Evolutionary conservation across 1,140 invertebrate species (phyloP).

Genomic region (Drosophila pectinifera): DNA sequence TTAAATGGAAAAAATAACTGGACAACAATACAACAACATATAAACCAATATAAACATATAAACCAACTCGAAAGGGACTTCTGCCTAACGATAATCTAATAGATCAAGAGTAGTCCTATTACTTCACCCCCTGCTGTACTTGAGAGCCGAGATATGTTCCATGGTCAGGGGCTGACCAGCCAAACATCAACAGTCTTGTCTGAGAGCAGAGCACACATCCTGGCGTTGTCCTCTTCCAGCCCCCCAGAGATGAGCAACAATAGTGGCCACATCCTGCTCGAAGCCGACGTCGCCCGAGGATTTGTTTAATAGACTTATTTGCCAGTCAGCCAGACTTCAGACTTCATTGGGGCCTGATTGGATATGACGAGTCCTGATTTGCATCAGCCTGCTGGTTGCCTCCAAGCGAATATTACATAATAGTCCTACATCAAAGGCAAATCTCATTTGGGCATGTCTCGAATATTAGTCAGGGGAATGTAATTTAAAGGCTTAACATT

Average conservation of each 20-base stretch:
- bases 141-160: neutral
- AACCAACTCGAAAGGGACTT: neutral
- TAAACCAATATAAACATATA: too few species aligned
- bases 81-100: neutral
- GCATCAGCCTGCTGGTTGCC: slow-evolving; percentile 16
- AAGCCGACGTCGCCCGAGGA: slow-evolving; percentile 15
- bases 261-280: slow-evolving; percentile 22
- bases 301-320: slow-evolving; percentile 65
- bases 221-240: slow-evolving; percentile 39
- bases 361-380: slow-evolving; percentile 65
- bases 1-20: neutral
- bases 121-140: neutral
- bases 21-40: too few species aligned
- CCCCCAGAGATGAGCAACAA: slow-evolving; percentile 31
- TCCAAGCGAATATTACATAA: slow-evolving; percentile 11
- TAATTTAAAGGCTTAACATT: slow-evolving; percentile 41
- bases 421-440: slow-evolving; percentile 26
- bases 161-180: slow-evolving; percentile 2
- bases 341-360: slow-evolving; percentile 62
- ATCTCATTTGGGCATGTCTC: slow-evolving; percentile 13
- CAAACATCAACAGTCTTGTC: slow-evolving; percentile 32
- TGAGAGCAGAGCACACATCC: slow-evolving; percentile 32
- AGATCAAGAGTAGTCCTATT: neutral
- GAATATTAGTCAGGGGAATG: slow-evolving; percentile 34
- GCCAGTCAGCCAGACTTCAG: slow-evolving; percentile 26